Conservation (phyloP, 2,888 invertebrate genomes). For the Dynastes tityus region DNA sequence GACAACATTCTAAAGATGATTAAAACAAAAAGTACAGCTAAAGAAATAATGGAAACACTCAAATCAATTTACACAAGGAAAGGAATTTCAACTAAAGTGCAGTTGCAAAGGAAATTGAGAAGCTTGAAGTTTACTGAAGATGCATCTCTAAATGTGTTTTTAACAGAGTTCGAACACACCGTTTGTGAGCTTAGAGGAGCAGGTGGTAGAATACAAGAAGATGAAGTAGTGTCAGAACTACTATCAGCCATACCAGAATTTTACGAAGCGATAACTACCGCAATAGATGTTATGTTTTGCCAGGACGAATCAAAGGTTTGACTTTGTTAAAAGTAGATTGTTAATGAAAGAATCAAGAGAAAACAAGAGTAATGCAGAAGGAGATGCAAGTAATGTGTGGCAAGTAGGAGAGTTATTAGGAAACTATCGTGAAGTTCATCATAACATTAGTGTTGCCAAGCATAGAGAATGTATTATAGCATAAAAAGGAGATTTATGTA, state of each 20-base stretch:
- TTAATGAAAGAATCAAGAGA: too few species aligned
- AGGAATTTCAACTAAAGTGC: constrained; percentile 48
- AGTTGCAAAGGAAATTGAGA: constrained; percentile 47
- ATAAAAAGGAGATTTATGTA: too few species aligned
- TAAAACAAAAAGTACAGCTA: constrained; percentile 55
- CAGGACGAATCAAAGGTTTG: too few species aligned
- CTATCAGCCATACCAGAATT: constrained; percentile 50
- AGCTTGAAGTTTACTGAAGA: constrained; percentile 46
- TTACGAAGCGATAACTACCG: constrained; percentile 48
- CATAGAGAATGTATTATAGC: too few species aligned
- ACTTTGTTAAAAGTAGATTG: too few species aligned
- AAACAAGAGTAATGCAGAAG: too few species aligned
- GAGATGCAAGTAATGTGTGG: too few species aligned
- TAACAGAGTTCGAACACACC: constrained; percentile 52
- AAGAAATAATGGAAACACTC: constrained; percentile 51
- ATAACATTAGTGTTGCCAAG: too few species aligned
- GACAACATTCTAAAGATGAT: constrained; percentile 56
- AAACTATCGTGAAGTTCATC: too few species aligned
- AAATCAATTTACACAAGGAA: constrained; percentile 47
- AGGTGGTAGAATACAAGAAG: constrained; percentile 49
- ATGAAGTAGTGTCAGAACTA: constrained; percentile 51
- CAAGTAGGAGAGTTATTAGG: too few species aligned
- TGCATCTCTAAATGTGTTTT: constrained; percentile 46
- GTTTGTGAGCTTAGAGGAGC: constrained; percentile 49
- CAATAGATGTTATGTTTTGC: too few species aligned